A percentile compares a stretch with the other conserved stretches of the same genome.
Evolutionary conservation across 2,113 vertebrate genomes (phyloP).

Genomic region (Mastomys natalensis): DNA sequence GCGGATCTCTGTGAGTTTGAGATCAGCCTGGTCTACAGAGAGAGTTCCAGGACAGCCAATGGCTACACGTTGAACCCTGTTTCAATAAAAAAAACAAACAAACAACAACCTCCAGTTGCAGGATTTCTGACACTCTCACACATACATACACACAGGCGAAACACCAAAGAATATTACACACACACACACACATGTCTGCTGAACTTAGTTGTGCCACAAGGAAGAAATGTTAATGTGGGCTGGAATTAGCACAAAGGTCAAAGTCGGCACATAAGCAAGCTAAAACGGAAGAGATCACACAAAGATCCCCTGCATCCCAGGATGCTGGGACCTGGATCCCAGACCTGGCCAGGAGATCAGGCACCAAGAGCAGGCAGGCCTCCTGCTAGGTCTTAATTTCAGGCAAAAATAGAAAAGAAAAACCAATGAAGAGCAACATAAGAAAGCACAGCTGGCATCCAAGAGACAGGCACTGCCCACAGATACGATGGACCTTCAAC

Average conservation of each 20-base stretch:
- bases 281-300: rapidly evolving
- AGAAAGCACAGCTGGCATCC: neutral
- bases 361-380: neutral
- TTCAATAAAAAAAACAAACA: no score
- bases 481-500: neutral
- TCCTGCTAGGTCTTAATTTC: neutral
- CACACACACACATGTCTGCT: rapidly evolving
- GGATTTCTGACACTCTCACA: neutral
- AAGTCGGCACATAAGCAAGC: neutral
- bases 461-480: neutral
- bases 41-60: no score
- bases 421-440: neutral
- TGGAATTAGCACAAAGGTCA: neutral
- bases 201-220: neutral
- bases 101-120: neutral
- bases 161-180: no score
- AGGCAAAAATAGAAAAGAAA: neutral
- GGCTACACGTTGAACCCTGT: no score
- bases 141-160: neutral
- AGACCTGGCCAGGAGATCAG: neutral
- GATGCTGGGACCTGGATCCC: no score
- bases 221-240: neutral
- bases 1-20: no score
- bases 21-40: no score
- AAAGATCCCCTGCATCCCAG: no score